Conservation (phyloP, 2,113 vertebrate genomes). For the Peucedramus taeniatus region DNA sequence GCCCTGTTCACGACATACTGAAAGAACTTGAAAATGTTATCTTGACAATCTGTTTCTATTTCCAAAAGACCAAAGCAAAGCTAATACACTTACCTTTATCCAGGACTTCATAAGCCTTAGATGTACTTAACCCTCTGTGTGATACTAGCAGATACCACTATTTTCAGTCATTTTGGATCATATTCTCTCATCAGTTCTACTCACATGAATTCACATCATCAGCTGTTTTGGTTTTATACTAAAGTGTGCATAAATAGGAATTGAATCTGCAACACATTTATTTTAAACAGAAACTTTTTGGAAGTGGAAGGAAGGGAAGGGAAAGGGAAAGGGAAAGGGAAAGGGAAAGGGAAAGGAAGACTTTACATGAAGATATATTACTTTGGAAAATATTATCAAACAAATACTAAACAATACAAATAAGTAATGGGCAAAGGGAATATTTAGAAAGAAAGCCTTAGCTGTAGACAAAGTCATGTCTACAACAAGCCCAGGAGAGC, state of each 20-base stretch:
- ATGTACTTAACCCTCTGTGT: neutral
- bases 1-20: neutral
- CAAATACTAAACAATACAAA: neutral
- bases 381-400: neutral
- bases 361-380: neutral
- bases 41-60: neutral
- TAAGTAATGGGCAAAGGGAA: neutral
- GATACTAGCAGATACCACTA: neutral
- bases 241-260: neutral
- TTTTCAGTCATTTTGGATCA: neutral
- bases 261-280: neutral
- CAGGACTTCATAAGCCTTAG: neutral
- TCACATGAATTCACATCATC: neutral
- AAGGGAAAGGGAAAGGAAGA: neutral
- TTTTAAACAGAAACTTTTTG: neutral
- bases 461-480: neutral
- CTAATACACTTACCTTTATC: neutral
- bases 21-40: neutral
- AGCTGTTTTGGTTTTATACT: neutral
- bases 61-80: neutral
- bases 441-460: neutral
- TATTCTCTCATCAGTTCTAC: neutral
- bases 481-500: neutral
- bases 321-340: neutral
- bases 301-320: rapidly evolving